phyloP scores from a whole-genome alignment of 1,140 invertebrate genomes.

The Penaeus chinensis region DNA sequence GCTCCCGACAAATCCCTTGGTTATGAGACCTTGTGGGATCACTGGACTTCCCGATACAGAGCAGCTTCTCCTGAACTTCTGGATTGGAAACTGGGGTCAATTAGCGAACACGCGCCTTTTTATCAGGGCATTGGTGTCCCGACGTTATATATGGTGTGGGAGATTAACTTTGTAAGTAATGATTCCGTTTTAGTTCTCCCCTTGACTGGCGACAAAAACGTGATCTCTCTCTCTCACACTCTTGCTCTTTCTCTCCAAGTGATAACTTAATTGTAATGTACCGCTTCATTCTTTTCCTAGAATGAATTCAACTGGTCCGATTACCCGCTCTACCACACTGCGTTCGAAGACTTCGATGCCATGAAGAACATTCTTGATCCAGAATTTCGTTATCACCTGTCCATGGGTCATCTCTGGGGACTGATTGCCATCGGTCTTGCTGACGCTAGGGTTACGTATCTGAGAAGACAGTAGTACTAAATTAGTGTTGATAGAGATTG shows the following conservation, averaged over 20 bases:
- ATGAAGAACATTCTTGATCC: slow-evolving; percentile 66
- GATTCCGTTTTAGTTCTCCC: slow-evolving; percentile 8
- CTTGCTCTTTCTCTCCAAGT: not conserved
- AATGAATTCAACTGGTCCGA: slow-evolving; percentile 58
- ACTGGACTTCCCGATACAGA: slow-evolving; percentile 52
- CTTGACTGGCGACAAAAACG: not conserved
- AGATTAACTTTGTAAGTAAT: slow-evolving; percentile 54
- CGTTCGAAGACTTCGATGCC: slow-evolving; percentile 66
- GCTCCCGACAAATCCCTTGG: slow-evolving; percentile 60
- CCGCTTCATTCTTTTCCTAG: slow-evolving; percentile 6
- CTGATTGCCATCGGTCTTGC: slow-evolving; percentile 53
- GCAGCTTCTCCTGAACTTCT: slow-evolving; percentile 44
- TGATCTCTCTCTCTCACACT: not conserved
- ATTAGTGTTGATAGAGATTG: no score
- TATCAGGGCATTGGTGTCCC: slow-evolving; percentile 63
- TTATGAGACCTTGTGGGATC: slow-evolving; percentile 59
- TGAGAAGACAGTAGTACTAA: slow-evolving; percentile 5
- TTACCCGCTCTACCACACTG: slow-evolving; percentile 67
- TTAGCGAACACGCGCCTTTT: slow-evolving; percentile 63
- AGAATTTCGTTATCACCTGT: slow-evolving; percentile 63
- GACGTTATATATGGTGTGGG: slow-evolving; percentile 63
- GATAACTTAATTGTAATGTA: no score
- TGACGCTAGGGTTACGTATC: slow-evolving; percentile 44
- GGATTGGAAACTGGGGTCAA: slow-evolving; percentile 59
- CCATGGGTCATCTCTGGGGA: slow-evolving; percentile 61